Percentiles rank a stretch among this genome's conserved stretches.
These are phyloP conservation scores for Mastomys coucha DNA, from an alignment of 2,113 vertebrate genomes.

Conservation along the genomic window DNA sequence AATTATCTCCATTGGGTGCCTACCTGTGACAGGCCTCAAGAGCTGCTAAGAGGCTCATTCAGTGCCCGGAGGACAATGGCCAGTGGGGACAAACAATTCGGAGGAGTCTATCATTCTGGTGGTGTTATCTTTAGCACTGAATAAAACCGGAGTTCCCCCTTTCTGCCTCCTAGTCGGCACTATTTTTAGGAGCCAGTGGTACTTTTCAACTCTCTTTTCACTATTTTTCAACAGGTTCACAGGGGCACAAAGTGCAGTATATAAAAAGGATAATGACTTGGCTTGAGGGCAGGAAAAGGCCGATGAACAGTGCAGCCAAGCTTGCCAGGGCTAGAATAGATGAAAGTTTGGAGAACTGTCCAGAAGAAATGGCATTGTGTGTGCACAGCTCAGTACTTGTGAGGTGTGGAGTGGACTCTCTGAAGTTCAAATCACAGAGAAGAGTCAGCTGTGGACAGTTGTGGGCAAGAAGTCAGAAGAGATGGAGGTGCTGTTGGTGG, in stretches of 20 bases:
- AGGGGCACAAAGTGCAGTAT: constrained; percentile 96
- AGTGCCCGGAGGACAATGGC: constrained; percentile 92
- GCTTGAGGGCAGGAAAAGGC: constrained; percentile 90
- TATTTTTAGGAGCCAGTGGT: constrained; percentile 93
- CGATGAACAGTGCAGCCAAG: constrained; percentile 90
- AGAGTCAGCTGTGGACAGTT: constrained; percentile 62
- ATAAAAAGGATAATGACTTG: constrained; percentile 95
- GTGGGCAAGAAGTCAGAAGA: background rate
- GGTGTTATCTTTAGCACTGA: constrained; percentile 98
- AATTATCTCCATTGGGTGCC: constrained; percentile 96
- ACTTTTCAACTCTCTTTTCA: constrained; percentile 94
- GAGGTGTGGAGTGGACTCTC: background rate
- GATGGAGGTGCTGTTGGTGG: background rate
- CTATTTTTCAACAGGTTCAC: constrained; percentile 96
- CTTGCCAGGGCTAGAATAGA: constrained; percentile 89
- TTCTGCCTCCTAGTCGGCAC: constrained; percentile 91
- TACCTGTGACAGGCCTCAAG: constrained; percentile 98
- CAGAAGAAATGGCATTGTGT: constrained; percentile 85
- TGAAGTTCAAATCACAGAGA: constrained; percentile 66
- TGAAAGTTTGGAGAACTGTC: constrained; percentile 86
- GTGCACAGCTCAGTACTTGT: constrained; percentile 76
- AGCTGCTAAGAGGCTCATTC: constrained; percentile 95
- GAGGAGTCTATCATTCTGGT: constrained; percentile 99
- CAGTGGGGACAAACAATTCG: constrained; percentile 95
- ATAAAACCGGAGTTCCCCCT: constrained; percentile 95